Conservation (phyloP, 1,140 invertebrate genomes). For the Drosophila aff. region DNA sequence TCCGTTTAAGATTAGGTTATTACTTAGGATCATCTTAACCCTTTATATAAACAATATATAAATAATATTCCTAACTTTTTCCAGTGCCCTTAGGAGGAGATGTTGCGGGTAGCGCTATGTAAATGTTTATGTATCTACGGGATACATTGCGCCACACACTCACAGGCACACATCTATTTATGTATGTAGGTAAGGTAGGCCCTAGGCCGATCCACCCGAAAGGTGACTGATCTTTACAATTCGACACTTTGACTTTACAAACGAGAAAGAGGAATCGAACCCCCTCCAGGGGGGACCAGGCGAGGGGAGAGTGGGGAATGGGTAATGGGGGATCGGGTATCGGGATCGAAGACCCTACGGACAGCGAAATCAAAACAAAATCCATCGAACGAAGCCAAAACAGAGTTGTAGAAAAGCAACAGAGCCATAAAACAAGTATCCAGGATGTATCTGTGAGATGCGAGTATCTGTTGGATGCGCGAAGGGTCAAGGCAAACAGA, state of each 20-base stretch:
- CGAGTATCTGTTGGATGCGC: conserved; percentile 13
- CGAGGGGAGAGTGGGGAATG: conserved; percentile 10
- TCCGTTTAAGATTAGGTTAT: background rate
- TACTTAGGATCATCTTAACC: no score
- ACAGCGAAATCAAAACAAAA: conserved; percentile 72
- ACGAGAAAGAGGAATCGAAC: conserved; percentile 40
- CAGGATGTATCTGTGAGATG: conserved; percentile 51
- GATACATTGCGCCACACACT: conserved; percentile 34
- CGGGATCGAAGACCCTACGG: conserved; percentile 27
- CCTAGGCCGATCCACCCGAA: conserved; percentile 55
- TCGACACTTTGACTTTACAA: conserved; percentile 80
- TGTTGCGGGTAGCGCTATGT: conserved; percentile 47
- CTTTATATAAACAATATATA: no score
- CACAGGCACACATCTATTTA: conserved; percentile 44
- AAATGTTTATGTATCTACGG: conserved; percentile 70
- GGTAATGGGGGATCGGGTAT: conserved; percentile 4
- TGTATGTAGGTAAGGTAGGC: conserved; percentile 50
- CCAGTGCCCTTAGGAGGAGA: conserved; percentile 6
- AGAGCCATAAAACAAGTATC: conserved; percentile 82
- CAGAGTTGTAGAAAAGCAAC: conserved; percentile 73
- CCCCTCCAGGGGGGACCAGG: background rate
- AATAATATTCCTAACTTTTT: background rate
- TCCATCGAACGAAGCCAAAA: conserved; percentile 69
- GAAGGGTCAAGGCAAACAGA: conserved; percentile 75
- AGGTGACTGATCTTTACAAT: conserved; percentile 82